Conservation (phyloP, 2,113 vertebrate genomes). For the Bothrops jararaca region DNA sequence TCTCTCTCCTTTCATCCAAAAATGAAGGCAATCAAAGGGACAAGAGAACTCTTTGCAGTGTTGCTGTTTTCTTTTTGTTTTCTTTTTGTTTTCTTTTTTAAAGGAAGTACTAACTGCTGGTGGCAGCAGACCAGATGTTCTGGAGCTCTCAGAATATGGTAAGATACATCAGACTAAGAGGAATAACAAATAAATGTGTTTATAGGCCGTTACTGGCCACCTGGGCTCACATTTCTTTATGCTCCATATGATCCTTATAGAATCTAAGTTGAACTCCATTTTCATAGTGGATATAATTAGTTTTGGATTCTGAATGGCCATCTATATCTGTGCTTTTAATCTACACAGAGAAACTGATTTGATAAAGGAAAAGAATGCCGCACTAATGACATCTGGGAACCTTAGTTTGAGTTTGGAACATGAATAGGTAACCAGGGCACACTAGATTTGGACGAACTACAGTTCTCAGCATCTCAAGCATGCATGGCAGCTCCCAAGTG, state of each 20-base stretch:
- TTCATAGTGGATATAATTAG: background rate
- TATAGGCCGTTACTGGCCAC: background rate
- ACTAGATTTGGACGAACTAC: background rate
- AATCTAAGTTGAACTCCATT: background rate
- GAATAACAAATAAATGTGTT: background rate
- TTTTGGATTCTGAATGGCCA: background rate
- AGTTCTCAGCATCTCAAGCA: background rate
- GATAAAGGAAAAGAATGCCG: background rate
- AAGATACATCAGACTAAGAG: too few species aligned
- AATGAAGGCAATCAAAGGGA: background rate
- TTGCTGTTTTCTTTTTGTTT: conserved; percentile 1
- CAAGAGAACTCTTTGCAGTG: background rate
- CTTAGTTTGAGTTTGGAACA: background rate
- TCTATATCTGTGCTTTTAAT: background rate
- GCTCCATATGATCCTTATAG: background rate
- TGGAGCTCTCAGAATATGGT: background rate
- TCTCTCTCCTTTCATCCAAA: background rate
- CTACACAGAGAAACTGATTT: background rate
- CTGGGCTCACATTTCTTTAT: background rate
- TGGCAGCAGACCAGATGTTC: background rate
- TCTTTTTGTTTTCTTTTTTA: background rate
- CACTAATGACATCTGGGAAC: background rate
- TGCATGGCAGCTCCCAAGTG: background rate
- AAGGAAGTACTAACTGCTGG: background rate
- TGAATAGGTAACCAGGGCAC: background rate